phyloP scores from a whole-genome alignment of 2,113 vertebrate species.

The Sprattus sprattus region DNA sequence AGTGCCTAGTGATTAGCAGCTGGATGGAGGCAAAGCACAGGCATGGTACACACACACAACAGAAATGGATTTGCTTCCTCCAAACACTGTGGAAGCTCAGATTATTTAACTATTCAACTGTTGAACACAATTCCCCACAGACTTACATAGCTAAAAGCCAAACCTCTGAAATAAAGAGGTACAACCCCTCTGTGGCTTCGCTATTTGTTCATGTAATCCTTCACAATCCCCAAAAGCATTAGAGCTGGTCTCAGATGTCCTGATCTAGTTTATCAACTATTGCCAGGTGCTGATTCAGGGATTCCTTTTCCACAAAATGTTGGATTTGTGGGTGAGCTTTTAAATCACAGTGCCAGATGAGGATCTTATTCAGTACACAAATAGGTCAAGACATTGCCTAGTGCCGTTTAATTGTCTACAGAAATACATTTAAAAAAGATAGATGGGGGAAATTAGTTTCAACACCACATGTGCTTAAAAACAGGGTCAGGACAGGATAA shows the following conservation, averaged over 20 bases:
- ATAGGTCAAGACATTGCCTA: background rate
- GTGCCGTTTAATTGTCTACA: background rate
- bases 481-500: background rate
- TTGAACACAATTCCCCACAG: background rate
- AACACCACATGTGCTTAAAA: background rate
- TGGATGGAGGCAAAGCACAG: constrained; percentile 66
- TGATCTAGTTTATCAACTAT: constrained; percentile 12
- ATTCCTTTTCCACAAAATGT: background rate
- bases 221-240: constrained; percentile 9
- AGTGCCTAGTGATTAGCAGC: constrained; percentile 48
- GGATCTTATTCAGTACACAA: background rate
- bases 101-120: background rate
- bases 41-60: constrained; percentile 58
- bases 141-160: background rate
- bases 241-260: background rate
- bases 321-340: background rate
- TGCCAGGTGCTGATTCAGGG: constrained; percentile 1
- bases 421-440: background rate
- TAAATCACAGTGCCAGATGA: constrained; percentile 16
- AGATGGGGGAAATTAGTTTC: background rate
- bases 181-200: background rate
- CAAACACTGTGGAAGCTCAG: background rate
- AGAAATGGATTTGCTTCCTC: background rate
- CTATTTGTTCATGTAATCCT: constrained; percentile 4
- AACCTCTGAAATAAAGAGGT: constrained; percentile 28